These are phyloP conservation scores for Tipula unca DNA, from an alignment of 2,888 invertebrate species.

Conservation along the genomic window DNA sequence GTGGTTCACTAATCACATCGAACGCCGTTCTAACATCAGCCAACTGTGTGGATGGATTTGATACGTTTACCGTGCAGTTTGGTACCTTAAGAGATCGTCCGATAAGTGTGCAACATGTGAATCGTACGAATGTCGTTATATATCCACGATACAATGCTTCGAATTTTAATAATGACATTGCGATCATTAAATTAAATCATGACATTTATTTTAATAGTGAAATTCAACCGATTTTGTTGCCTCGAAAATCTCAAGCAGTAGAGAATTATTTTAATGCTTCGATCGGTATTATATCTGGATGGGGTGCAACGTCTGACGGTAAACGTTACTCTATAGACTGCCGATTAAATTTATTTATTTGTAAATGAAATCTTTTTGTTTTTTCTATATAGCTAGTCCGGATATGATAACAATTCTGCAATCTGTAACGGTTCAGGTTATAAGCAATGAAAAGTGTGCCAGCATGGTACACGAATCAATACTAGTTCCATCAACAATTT, in stretches of 20 bases:
- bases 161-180: neutral
- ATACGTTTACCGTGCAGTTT: neutral
- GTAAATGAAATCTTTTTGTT: neutral
- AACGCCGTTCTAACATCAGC: neutral
- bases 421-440: neutral
- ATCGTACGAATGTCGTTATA: neutral
- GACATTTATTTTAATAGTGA: neutral
- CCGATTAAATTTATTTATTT: too few species aligned
- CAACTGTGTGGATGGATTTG: neutral
- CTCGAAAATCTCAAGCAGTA: neutral
- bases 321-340: too few species aligned
- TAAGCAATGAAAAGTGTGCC: neutral
- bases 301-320: neutral
- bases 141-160: neutral
- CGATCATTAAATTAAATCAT: neutral
- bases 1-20: neutral
- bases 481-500: neutral
- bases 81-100: neutral
- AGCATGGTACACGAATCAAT: neutral
- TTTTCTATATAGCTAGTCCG: neutral
- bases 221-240: neutral
- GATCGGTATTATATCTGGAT: neutral
- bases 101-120: neutral
- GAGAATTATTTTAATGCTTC: neutral
- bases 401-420: neutral